Base-by-base conservation (phyloP, 2,888 invertebrate genomes). In the Margaritifera margaritifera region DNA sequence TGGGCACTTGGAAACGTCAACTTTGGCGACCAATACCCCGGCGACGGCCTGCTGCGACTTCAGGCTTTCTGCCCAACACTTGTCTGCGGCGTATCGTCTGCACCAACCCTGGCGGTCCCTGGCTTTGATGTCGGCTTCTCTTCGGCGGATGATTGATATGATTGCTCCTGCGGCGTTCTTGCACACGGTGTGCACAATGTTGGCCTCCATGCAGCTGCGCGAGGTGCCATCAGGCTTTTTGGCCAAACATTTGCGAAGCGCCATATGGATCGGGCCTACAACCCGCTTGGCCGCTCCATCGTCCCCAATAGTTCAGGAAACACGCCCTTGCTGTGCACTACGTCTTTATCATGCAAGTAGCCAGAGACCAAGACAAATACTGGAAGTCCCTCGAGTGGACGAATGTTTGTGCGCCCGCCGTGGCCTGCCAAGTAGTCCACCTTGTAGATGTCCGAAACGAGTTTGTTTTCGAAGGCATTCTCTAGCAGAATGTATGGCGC, bases 281-380 rank as follows among this genome's bases (percentile, higher is more conserved):
- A 24, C 20, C 20, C 24, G 19, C 19, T 58, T 65, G 11, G 24
- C 65, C 18, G 65, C 31, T 15, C 57, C 58, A 31, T 53, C 51
- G 51, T 65, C 65, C 27, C 65, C 65, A 31, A 58, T 65, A 6
- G 64, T 64, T 54, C 64, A 64, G 6, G 64, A 53, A 31, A 64
- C 25, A 20, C 53, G 55, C 65, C 58, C 51, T 58, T 50, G 8
- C 8, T 22, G 65, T 50, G 58, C 20, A 65, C 65, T 22, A 57
- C 57, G 51, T 65, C 65, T 58, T 65, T 58, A 50, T 58, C n/a
- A 20, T 31, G 65, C n/a, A 65, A 50, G 52, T 65, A 65, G 50
- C 57, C 51, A 51, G n/a, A 58, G 20, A 65, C 58, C 42, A 58
- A 57, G 18, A 51, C 51, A 53, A 63, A 51, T 20, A 22, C 8